Evolutionary conservation across 1,140 invertebrate species (phyloP).

Genomic region (Halictus rubicundus): DNA sequence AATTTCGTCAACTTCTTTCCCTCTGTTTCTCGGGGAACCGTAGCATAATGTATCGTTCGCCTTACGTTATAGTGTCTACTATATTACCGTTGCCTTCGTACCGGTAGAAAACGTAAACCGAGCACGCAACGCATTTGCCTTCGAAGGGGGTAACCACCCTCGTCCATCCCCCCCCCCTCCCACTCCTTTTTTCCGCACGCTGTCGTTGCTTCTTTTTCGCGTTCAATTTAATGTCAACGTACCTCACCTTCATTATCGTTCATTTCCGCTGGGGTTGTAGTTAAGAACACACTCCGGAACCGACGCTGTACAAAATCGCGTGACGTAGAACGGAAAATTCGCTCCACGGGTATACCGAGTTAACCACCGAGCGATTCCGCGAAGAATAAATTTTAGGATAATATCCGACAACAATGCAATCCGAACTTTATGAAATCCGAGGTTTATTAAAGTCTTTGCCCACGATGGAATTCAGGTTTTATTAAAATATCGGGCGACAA

Average conservation of each 20-base stretch:
- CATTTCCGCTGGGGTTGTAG: neutral
- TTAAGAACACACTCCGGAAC: neutral
- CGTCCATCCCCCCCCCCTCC: too few species aligned
- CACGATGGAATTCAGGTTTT: too few species aligned
- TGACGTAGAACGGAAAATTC: neutral
- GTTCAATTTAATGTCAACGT: conserved; percentile 21
- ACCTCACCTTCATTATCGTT: conserved; percentile 1
- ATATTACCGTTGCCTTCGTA: neutral
- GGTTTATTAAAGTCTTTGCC: too few species aligned
- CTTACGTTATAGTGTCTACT: conserved; percentile 23
- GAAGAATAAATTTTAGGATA: neutral
- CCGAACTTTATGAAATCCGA: neutral
- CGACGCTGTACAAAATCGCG: neutral
- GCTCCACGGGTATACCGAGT: neutral
- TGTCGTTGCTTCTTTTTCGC: neutral
- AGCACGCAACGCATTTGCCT: conserved; percentile 9
- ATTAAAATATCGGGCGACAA: too few species aligned
- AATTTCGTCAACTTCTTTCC: conserved; percentile 48
- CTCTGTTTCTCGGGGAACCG: conserved; percentile 13
- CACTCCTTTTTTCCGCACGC: neutral
- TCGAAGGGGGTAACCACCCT: neutral
- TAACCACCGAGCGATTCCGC: neutral
- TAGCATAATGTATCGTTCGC: conserved; percentile 31
- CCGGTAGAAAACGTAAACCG: neutral
- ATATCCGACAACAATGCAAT: neutral